Evolutionary conservation across 2,113 vertebrate species (phyloP), one percentile per base, ranked within the genome.

Genomic region (Elgaria multicarinata): DNA sequence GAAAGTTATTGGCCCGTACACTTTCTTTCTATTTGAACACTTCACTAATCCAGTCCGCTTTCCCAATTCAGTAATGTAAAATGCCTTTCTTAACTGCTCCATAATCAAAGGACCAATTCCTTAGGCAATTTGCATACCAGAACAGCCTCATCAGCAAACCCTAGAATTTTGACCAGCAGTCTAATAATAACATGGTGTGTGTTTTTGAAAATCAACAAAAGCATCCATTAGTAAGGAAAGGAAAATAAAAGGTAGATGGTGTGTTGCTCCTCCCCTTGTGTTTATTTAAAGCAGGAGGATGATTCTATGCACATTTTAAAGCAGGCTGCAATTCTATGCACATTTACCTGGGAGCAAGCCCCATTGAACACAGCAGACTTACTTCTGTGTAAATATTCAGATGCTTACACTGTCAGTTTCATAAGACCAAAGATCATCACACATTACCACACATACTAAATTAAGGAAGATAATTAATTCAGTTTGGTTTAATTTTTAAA

Each of bases 401-500:
- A 62, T 22, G 58, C 58, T 20, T 22, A 62, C 58, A 62, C 58
- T 62, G 58, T 62, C 16, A 46, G 66, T 31, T 69, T 53, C 58
- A 79, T 79, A 81, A 89, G 87, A 42, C 42, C 77, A 31, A 39
- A 88, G 86, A 89, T 90, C 76, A 53, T 85, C 89, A 85, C 71
- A 74, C n/a, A 83, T 66, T 86, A 88, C 55, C 77, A 91, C 81
- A 91, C 80, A 36, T 69, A 71, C 92, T 92, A 80, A 91, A 92
- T 93, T 94, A 76, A 86, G 92, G 87, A 79, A 86, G 93, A 87
- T 87, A 75, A 89, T 83, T 83, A 69, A 90, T 82, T 94, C 93
- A 85, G 83, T 93, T 81, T 90, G 10, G 90, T 89, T 83, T 91
- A 83, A 92, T 89, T 93, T 88, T 93, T 92, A 89, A 91, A 87